A percentile compares a stretch with the other conserved stretches of the same genome.
Evolutionary conservation across 2,888 invertebrate genomes (phyloP).

Genomic region (Hypercompe scribonia): DNA sequence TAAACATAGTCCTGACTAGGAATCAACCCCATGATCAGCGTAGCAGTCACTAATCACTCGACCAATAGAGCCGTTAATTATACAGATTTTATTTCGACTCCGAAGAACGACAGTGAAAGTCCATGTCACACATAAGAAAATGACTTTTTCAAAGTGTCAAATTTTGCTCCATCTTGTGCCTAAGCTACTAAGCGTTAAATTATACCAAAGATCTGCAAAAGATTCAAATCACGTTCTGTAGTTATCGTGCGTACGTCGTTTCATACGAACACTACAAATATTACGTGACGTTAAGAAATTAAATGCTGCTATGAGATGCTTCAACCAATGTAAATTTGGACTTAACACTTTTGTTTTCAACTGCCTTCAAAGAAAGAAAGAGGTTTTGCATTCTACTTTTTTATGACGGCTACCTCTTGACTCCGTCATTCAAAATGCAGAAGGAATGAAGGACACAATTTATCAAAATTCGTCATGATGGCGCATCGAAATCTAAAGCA

Average conservation of each 20-base stretch:
- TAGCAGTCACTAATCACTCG: too few species aligned
- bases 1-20: too few species aligned
- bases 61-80: not conserved
- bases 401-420: too few species aligned
- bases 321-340: not conserved
- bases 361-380: too few species aligned
- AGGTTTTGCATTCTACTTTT: too few species aligned
- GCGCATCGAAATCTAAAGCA: too few species aligned
- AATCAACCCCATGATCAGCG: too few species aligned
- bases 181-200: slow-evolving; percentile 3
- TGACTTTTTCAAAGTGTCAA: not conserved
- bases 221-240: slow-evolving; percentile 10
- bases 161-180: not conserved
- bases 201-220: not conserved
- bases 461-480: too few species aligned
- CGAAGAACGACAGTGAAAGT: too few species aligned
- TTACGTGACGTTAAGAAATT: slow-evolving; percentile 2
- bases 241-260: not conserved
- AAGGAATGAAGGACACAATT: too few species aligned
- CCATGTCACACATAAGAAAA: not conserved
- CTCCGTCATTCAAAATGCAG: too few species aligned
- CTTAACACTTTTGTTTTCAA: too few species aligned
- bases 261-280: not conserved
- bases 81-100: not conserved
- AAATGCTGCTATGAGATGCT: not conserved